Conservation (phyloP, 1,140 invertebrate species). For the Anagrus nilaparvatae region DNA sequence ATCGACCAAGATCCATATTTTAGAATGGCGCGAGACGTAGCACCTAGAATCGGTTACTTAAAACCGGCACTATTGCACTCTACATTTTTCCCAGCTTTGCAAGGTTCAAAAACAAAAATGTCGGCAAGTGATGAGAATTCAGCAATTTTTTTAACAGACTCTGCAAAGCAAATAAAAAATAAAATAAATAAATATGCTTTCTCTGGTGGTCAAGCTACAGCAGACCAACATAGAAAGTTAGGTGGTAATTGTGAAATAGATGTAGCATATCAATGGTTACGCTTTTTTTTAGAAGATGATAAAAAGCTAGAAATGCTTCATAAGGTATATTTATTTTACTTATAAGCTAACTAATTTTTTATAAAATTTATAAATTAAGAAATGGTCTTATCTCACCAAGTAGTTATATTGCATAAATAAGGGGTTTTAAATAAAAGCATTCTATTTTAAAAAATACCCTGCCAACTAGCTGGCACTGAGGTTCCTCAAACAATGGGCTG, state of each 20-base stretch:
- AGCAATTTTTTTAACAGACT: conserved; percentile 92
- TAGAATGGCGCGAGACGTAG: conserved; percentile 95
- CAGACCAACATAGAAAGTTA: conserved; percentile 83
- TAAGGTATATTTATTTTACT: conserved; percentile 42
- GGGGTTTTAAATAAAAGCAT: no score
- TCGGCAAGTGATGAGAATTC: conserved; percentile 90
- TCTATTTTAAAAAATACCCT: no score
- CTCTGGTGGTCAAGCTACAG: conserved; percentile 86
- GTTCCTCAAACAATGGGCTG: no score
- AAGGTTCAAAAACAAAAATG: conserved; percentile 97
- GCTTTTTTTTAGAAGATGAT: conserved; percentile 95
- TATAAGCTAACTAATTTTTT: conserved; percentile 1
- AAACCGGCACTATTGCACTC: conserved; percentile 96
- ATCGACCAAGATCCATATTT: conserved; percentile 99
- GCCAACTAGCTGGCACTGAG: no score
- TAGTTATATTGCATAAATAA: no score
- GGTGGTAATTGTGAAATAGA: conserved; percentile 96
- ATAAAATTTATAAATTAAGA: no score
- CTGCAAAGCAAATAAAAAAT: conserved; percentile 92
- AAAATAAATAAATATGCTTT: conserved; percentile 99
- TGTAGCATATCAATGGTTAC: conserved; percentile 91
- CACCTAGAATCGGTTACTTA: conserved; percentile 72
- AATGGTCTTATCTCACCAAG: no score
- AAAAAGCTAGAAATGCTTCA: conserved; percentile 72
- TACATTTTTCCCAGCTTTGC: conserved; percentile 89